phyloP scores from a whole-genome alignment of 2,113 vertebrate species.

The Ascaphus truei region DNA sequence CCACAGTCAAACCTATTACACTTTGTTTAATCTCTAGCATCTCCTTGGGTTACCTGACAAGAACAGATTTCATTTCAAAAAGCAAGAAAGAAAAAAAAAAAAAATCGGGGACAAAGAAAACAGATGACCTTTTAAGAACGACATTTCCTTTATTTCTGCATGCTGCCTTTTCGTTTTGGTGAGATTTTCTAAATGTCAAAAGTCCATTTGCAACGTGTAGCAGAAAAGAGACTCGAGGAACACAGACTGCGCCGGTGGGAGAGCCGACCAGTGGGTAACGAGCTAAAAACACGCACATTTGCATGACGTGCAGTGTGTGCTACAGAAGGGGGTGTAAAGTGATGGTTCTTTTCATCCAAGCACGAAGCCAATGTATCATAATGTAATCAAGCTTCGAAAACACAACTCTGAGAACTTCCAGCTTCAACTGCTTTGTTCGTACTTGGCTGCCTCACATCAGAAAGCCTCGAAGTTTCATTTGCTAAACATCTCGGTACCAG shows the following conservation, averaged over 20 bases:
- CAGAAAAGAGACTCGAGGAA: neutral
- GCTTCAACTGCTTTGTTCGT: neutral
- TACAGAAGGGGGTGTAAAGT: neutral
- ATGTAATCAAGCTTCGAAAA: constrained; percentile 7
- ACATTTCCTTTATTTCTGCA: constrained; percentile 63
- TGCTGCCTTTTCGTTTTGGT: constrained; percentile 45
- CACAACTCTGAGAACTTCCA: neutral
- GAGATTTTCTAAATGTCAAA: constrained; percentile 67
- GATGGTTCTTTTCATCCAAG: constrained; percentile 11
- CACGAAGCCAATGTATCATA: neutral
- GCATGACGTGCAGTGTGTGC: neutral
- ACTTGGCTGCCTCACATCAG: neutral
- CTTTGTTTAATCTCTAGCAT: too few species aligned
- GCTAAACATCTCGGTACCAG: neutral
- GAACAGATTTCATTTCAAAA: constrained; percentile 42
- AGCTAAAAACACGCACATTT: neutral
- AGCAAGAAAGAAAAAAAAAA: constrained; percentile 39
- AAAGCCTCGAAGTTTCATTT: neutral
- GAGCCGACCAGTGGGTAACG: neutral
- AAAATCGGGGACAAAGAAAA: neutral
- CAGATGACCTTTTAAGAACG: constrained; percentile 64
- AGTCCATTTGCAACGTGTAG: constrained; percentile 29
- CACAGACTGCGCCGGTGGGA: neutral
- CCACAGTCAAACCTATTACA: too few species aligned
- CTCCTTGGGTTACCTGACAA: constrained; percentile 43